A percentile compares a stretch with the other conserved stretches of the same genome.
phyloP scores from a whole-genome alignment of 2,888 invertebrate species.

The Galerucella nymphaeae region DNA sequence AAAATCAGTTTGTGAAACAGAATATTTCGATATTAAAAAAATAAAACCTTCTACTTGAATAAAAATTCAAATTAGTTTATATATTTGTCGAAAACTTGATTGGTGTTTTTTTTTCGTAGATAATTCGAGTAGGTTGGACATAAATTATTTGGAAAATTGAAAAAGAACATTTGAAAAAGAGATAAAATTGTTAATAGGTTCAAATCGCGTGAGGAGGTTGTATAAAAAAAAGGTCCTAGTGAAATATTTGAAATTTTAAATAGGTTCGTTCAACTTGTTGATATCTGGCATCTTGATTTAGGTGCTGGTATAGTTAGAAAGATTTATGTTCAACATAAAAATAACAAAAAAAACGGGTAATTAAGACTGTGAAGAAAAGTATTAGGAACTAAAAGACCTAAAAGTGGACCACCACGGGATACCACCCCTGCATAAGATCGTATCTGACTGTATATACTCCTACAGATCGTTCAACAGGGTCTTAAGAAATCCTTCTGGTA shows the following conservation, averaged over 20 bases:
- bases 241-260: constrained; percentile 10
- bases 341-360: not conserved
- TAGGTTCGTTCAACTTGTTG: constrained; percentile 9
- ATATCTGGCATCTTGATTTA: constrained; percentile 6
- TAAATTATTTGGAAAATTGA: constrained; percentile 1
- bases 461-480: too few species aligned
- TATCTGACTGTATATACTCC: too few species aligned
- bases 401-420: too few species aligned
- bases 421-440: too few species aligned
- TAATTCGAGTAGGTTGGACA: not conserved
- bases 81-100: not conserved
- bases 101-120: not conserved
- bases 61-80: constrained; percentile 1
- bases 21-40: constrained; percentile 1
- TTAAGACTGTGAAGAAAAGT: not conserved
- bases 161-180: constrained; percentile 12
- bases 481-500: too few species aligned
- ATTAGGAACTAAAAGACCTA: not conserved
- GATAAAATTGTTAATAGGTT: constrained; percentile 14
- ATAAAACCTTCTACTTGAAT: not conserved
- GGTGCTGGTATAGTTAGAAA: not conserved
- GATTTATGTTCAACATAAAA: not conserved
- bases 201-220: constrained; percentile 13
- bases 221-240: constrained; percentile 3
- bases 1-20: not conserved